These are phyloP conservation scores for Ivindomyrus marchei DNA, from an alignment of 2,113 vertebrate species.

Conservation along the genomic window DNA sequence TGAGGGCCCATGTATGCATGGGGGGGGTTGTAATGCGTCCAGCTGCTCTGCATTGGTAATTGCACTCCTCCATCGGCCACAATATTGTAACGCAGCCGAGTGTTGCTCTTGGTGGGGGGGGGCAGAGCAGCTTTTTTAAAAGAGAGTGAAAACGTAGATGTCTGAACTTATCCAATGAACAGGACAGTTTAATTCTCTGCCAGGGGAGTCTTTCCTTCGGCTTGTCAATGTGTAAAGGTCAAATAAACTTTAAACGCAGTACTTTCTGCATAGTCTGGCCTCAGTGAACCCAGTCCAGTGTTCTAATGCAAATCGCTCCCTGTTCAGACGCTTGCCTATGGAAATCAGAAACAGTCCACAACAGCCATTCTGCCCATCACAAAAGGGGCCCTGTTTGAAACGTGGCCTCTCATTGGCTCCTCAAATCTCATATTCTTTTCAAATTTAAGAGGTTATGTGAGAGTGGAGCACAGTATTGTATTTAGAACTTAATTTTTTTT, in stretches of 20 bases:
- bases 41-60: background rate
- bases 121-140: background rate
- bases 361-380: slow-evolving; percentile 33
- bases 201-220: background rate
- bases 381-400: slow-evolving; percentile 34
- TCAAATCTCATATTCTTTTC: background rate
- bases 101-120: background rate
- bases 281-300: slow-evolving; percentile 20
- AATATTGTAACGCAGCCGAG: background rate
- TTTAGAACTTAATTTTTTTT: background rate
- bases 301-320: slow-evolving; percentile 46
- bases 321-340: slow-evolving; percentile 42
- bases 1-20: background rate
- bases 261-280: background rate
- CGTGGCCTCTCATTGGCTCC: slow-evolving; percentile 1
- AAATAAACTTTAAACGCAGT: background rate
- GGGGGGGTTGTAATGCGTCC: background rate
- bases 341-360: slow-evolving; percentile 41
- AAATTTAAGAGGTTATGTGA: background rate
- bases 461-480: background rate
- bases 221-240: background rate
- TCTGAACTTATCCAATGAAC: background rate
- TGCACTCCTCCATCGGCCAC: background rate
- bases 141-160: background rate
- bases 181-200: background rate